Percentiles rank a stretch among this genome's conserved stretches.
Evolutionary conservation across 2,888 invertebrate genomes (phyloP).

Genomic region (Ormyrus nitidulus): DNA sequence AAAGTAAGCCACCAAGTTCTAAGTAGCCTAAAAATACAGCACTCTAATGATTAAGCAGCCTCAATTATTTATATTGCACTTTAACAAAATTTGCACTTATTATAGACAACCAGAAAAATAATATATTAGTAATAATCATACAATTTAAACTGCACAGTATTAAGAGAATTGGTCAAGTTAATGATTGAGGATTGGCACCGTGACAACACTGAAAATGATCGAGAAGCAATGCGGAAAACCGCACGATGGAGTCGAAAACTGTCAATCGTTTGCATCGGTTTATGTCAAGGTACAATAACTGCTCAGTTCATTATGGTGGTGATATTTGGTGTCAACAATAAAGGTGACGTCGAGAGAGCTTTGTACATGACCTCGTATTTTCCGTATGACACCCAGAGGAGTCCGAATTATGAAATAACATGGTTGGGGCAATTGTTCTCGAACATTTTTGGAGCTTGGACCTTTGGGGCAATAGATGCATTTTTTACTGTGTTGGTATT

Average conservation of each 20-base stretch:
- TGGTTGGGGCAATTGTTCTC: background rate
- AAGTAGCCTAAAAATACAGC: too few species aligned
- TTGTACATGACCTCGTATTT: slow-evolving; percentile 42
- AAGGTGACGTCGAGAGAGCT: slow-evolving; percentile 35
- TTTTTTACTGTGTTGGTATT: slow-evolving; percentile 62
- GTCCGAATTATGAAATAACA: slow-evolving; percentile 57
- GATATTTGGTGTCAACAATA: background rate
- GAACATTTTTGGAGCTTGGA: background rate
- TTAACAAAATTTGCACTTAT: too few species aligned
- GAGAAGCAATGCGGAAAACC: slow-evolving; percentile 47
- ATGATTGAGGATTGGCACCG: slow-evolving; percentile 16
- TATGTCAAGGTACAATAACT: slow-evolving; percentile 45
- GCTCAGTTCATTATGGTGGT: background rate
- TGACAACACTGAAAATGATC: background rate
- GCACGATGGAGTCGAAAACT: slow-evolving; percentile 56
- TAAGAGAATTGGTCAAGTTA: background rate
- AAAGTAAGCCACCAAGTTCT: too few species aligned
- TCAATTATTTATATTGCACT: too few species aligned
- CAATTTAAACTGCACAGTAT: background rate
- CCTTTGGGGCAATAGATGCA: slow-evolving; percentile 58
- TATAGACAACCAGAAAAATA: too few species aligned
- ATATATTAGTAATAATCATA: too few species aligned
- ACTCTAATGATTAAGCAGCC: too few species aligned
- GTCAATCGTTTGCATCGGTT: slow-evolving; percentile 51
- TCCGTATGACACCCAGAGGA: slow-evolving; percentile 59